Base-by-base conservation (phyloP, 2,113 vertebrate species). In the Notechis scutatus region DNA sequence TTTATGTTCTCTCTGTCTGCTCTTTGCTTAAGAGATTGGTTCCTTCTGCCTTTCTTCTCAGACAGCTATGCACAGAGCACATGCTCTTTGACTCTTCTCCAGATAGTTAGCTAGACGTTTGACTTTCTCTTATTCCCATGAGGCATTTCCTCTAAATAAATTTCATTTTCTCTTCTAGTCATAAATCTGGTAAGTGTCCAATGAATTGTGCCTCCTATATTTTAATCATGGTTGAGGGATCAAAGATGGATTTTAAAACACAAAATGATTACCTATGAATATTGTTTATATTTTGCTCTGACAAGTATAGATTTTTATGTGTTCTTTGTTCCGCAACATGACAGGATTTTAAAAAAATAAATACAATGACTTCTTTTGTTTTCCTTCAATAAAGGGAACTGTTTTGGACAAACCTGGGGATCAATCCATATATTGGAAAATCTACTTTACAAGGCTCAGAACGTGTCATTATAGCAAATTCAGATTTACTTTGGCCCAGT, bases 351-450 rank as follows among this genome's bases (percentile, higher is more conserved):
- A 11, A 1, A 26, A 34, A 93, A 45, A 50, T 50, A 50, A 91
- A 93, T 92, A 90, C 94, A 94, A 56, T 96, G 93, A 52, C 15
- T 92, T 92, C 47, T 88, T 96, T 39, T 95, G 54, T 96, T 97
- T 96, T 95, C 87, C 55, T 97, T 96, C 96, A 96, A 97, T 96
- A 96, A 97, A 99, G 99, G 98, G 98, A 97, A 97, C 96, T 99
- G 93, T 99, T 99, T 97, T 99, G 99, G 99, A 99, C 99, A 1
- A 98, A 99, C 91, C 94, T 97, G 69, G 99, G 99, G 24, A 59
- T 91, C 89, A 96, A 88, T 21, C 98, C 99, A 12, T 94, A 90
- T 34, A 98, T 99, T 93, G 98, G 98, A 96, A 98, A 98, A 18
- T 97, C 98, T 90, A 98, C 98, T 45, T 94, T 99, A 90, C 97